Percentiles rank a stretch among this genome's conserved stretches.
phyloP scores from a whole-genome alignment of 1,140 invertebrate species.

The Neodiprion virginianus region DNA sequence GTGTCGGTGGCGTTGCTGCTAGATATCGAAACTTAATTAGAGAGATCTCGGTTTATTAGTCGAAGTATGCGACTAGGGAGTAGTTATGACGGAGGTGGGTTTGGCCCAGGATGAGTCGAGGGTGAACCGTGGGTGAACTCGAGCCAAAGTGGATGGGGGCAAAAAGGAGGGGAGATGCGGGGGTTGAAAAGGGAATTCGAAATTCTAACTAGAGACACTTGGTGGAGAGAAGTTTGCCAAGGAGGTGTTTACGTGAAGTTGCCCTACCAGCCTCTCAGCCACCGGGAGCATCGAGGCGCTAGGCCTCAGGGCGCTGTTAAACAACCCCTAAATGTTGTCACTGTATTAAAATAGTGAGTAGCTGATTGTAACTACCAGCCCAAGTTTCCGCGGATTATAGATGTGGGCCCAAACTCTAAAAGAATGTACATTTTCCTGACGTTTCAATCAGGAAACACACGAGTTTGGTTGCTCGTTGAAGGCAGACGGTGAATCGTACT shows the following conservation, averaged over 20 bases:
- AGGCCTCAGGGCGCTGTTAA: conserved; percentile 34
- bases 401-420: no score
- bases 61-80: conserved; percentile 14
- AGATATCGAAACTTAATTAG: conserved; percentile 16
- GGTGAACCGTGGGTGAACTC: not conserved
- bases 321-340: conserved; percentile 40
- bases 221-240: conserved; percentile 40
- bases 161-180: conserved; percentile 15
- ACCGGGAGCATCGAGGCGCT: conserved; percentile 22
- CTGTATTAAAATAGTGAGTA: conserved; percentile 35
- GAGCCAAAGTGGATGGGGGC: conserved; percentile 6
- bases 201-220: conserved; percentile 39
- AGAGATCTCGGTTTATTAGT: conserved; percentile 16
- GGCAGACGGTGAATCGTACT: not conserved
- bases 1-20: not conserved
- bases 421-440: no score
- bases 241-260: conserved; percentile 43
- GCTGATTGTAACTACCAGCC: not conserved
- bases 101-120: not conserved
- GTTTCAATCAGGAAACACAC: no score
- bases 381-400: not conserved
- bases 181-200: conserved; percentile 37
- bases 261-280: conserved; percentile 24
- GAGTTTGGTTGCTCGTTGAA: no score
- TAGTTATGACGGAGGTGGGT: conserved; percentile 9